These are phyloP conservation scores for Varanus salvator DNA, from an alignment of 2,113 vertebrate species.

Conservation along the genomic window DNA sequence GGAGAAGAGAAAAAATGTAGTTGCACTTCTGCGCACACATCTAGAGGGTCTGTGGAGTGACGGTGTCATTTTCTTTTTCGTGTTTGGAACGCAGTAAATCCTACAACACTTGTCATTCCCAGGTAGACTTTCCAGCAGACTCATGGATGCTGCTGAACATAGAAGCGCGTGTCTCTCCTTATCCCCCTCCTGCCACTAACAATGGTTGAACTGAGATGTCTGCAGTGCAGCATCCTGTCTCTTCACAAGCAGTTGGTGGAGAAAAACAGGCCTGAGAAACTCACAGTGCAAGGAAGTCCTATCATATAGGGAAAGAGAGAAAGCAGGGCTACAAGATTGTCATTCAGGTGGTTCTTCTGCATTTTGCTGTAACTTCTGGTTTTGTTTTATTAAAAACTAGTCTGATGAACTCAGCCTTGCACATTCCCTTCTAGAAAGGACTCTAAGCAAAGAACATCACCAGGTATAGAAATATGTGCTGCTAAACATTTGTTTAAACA, in stretches of 20 bases:
- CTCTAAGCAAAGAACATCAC: no score
- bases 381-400: not conserved
- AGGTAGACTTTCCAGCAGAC: no score
- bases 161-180: not conserved
- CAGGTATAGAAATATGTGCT: no score
- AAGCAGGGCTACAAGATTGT: not conserved
- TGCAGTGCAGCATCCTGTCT: not conserved
- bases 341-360: no score
- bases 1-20: not conserved
- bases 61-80: no score
- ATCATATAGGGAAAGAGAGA: not conserved
- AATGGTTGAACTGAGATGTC: not conserved
- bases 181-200: not conserved
- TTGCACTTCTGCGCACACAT: not conserved
- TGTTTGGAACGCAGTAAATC: no score
- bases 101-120: no score
- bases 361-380: not conserved
- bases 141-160: not conserved
- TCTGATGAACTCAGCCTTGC: not conserved
- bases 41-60: not conserved
- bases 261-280: not conserved
- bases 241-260: not conserved
- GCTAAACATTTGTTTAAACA: no score
- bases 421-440: no score
- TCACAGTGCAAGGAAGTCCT: not conserved